These are phyloP conservation scores for Karalla daura DNA, from an alignment of 2,797 vertebrate genomes.

Conservation along the genomic window DNA sequence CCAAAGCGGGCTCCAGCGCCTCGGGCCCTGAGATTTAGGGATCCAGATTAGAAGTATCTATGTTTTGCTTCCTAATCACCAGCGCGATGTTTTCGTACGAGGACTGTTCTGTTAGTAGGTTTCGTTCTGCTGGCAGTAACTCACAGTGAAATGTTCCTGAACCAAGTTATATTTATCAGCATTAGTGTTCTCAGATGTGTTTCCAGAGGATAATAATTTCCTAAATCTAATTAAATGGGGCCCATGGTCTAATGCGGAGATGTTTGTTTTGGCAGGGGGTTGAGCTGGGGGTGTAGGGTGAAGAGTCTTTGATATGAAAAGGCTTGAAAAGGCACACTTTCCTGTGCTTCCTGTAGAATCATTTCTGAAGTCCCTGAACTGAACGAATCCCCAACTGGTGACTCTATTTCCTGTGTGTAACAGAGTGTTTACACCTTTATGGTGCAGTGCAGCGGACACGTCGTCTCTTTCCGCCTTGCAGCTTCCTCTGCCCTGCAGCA, in stretches of 20 bases:
- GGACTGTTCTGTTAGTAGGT: slow-evolving; percentile 12
- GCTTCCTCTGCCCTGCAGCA: slow-evolving; percentile 43
- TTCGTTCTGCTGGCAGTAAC: slow-evolving; percentile 53
- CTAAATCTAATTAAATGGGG: slow-evolving; percentile 70
- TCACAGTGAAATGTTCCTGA: slow-evolving; percentile 64
- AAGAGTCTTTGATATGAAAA: slow-evolving; percentile 54
- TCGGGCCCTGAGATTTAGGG: background rate
- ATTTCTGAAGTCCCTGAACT: background rate
- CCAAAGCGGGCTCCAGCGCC: background rate
- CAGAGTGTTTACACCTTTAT: slow-evolving; percentile 21
- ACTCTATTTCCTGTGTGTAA: slow-evolving; percentile 4
- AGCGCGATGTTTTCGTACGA: slow-evolving; percentile 10
- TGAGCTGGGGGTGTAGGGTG: slow-evolving; percentile 61
- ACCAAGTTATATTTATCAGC: slow-evolving; percentile 73
- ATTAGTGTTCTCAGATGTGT: slow-evolving; percentile 62
- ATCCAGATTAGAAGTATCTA: slow-evolving; percentile 12
- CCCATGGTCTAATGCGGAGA: slow-evolving; percentile 51
- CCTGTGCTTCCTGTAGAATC: slow-evolving; percentile 3
- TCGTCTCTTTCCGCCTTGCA: slow-evolving; percentile 29
- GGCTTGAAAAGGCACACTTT: slow-evolving; percentile 22
- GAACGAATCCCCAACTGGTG: background rate
- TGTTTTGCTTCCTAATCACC: slow-evolving; percentile 15
- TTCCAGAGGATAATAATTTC: slow-evolving; percentile 65
- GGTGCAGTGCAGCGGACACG: slow-evolving; percentile 11
- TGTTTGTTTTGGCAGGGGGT: slow-evolving; percentile 54